Evolutionary conservation across 2,113 vertebrate species (phyloP), one percentile per base, ranked within the genome.

Genomic region (Herpetotheres cachinnans): DNA sequence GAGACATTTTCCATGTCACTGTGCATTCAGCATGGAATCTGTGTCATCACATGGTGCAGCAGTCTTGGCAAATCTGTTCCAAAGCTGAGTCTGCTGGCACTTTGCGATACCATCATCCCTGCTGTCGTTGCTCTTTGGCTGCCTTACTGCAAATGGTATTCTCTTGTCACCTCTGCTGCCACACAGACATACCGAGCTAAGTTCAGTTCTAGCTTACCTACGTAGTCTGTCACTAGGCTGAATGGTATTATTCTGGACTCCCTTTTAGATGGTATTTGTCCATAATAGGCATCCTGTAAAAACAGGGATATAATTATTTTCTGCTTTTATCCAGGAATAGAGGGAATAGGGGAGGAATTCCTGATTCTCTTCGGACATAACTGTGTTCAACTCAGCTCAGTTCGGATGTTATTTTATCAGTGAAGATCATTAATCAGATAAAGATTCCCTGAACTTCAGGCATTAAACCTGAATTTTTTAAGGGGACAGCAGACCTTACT

Each of bases 1-100:
- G 96, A 95, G 89, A 95, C 10, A 40, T 96, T 97, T 98, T 97
- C 96, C 97, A 95, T 69, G 92, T 97, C 97, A 96, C 95, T 61
- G 29, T 86, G 90, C 91, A 96, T 97, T 87, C 96, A 80, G 69
- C 32, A 83, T 71, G 65, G 97, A 98, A 97, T 93, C 92, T 82
- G 95, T 95, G 92, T 95, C 87, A 93, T 98, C 97, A 96, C 97
- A 69, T 90, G 97, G 89, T 90, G 71, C 8, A 4, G 71, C 91
- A 79, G 90, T n/a, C 84, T 90, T 84, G 79, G 95, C 88, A 89
- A 86, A 93, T 86, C 79, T 88, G 59, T 91, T 94, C 82, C 84
- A 94, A 95, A 93, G 91, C 92, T 89, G 96, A 89, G 83, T 81
- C 91, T 95, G 86, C 77, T 97, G 97, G 96, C 96, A 97, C 95